A percentile compares a stretch with the other conserved stretches of the same genome.
These are phyloP conservation scores for Solenodon paradoxus DNA, from an alignment of 2,113 vertebrate species.

Conservation along the genomic window DNA sequence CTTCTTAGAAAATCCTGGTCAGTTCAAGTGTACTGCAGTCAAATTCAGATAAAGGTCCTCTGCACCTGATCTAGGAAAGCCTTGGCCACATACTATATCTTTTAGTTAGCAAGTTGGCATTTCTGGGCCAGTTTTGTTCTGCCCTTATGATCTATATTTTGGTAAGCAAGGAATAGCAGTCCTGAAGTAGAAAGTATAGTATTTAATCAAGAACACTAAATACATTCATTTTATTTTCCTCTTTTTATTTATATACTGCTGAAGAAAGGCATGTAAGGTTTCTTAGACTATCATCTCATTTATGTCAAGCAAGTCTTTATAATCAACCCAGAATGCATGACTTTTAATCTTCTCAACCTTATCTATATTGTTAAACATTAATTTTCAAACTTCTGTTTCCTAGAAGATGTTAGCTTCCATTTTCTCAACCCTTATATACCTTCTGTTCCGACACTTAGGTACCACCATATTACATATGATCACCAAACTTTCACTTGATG, in stretches of 20 bases:
- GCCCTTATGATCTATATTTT: not conserved
- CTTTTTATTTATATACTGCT: not conserved
- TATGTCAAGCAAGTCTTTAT: too few species aligned
- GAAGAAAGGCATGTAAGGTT: not conserved
- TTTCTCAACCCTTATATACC: not conserved
- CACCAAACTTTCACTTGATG: not conserved
- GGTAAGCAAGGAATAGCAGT: not conserved
- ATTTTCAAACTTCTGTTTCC: not conserved
- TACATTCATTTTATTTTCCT: not conserved
- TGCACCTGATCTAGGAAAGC: not conserved
- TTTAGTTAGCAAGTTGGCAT: not conserved
- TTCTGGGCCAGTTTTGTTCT: not conserved
- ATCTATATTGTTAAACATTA: too few species aligned
- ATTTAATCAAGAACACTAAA: not conserved
- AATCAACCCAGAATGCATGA: too few species aligned
- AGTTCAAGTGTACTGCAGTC: not conserved
- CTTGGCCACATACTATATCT: fast-evolving
- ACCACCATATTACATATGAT: not conserved
- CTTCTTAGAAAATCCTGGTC: not conserved
- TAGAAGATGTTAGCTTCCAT: not conserved
- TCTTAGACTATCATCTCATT: too few species aligned
- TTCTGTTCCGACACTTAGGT: not conserved
- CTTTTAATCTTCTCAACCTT: too few species aligned
- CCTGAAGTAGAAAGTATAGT: not conserved
- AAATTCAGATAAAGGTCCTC: not conserved